phyloP scores from a whole-genome alignment of 2,113 vertebrate genomes.

The Sitta europaea region DNA sequence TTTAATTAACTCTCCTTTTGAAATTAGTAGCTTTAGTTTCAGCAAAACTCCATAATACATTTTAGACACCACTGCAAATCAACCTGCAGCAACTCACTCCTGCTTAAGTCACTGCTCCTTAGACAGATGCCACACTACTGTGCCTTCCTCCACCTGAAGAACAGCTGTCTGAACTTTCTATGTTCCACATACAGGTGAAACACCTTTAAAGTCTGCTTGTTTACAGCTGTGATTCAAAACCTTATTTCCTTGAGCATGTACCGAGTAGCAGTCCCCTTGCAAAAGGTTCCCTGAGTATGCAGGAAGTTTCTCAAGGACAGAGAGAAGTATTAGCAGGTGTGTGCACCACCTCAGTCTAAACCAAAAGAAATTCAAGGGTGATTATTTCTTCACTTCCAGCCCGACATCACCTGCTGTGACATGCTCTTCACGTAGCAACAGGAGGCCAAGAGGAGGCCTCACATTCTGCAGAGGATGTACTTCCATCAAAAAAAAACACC shows the following conservation, averaged over 20 bases:
- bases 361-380: background rate
- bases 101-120: background rate
- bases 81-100: background rate
- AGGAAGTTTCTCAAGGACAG: background rate
- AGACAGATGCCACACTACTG: background rate
- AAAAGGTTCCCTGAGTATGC: background rate
- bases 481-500: background rate
- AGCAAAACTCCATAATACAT: background rate
- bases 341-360: background rate
- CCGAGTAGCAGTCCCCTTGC: background rate
- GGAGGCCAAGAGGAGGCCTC: background rate
- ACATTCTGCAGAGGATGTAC: background rate
- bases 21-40: background rate
- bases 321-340: background rate
- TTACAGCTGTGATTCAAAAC: background rate
- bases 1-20: background rate
- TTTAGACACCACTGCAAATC: background rate
- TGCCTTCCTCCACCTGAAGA: background rate
- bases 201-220: background rate
- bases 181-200: accelerated
- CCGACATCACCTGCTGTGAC: background rate
- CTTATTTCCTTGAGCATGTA: background rate
- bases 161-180: background rate
- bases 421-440: accelerated
- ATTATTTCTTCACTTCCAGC: background rate